phyloP scores from a whole-genome alignment of 1,140 invertebrate genomes.

The Lepidurus packardi region DNA sequence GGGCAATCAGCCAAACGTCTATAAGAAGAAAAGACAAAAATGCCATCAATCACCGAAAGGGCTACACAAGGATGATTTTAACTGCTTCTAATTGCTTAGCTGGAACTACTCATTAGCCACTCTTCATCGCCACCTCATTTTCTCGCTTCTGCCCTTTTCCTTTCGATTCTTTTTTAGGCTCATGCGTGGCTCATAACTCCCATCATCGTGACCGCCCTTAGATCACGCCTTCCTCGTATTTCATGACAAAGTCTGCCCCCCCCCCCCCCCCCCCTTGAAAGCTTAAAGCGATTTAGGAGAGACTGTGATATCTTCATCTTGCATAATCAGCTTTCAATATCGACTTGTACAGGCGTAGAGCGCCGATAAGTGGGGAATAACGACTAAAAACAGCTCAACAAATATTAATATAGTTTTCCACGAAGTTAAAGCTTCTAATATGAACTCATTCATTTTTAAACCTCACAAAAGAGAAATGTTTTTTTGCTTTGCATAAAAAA shows the following conservation, averaged over 20 bases:
- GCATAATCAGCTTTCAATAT: no score
- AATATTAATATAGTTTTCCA: no score
- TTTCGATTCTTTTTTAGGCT: not conserved
- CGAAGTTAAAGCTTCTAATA: no score
- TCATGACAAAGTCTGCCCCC: not conserved
- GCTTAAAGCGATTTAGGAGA: no score
- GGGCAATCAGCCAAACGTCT: no score
- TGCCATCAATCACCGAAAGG: not conserved
- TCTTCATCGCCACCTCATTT: conserved; percentile 9
- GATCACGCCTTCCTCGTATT: conserved; percentile 12
- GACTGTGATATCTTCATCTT: no score
- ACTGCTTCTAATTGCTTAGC: not conserved
- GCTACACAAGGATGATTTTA: not conserved
- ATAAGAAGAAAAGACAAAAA: no score
- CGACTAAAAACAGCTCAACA: no score
- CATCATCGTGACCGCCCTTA: not conserved
- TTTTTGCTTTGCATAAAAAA: no score
- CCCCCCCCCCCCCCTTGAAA: no score
- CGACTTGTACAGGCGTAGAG: no score
- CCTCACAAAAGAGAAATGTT: not conserved
- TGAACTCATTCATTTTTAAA: not conserved
- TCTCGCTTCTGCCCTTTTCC: not conserved
- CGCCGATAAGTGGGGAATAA: no score
- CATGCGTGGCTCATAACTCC: not conserved
- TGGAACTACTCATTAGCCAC: not conserved